Evolutionary conservation across 1,140 invertebrate genomes (phyloP), one percentile per base, ranked within the genome.

Genomic region (Lamellibrachia luymesi): DNA sequence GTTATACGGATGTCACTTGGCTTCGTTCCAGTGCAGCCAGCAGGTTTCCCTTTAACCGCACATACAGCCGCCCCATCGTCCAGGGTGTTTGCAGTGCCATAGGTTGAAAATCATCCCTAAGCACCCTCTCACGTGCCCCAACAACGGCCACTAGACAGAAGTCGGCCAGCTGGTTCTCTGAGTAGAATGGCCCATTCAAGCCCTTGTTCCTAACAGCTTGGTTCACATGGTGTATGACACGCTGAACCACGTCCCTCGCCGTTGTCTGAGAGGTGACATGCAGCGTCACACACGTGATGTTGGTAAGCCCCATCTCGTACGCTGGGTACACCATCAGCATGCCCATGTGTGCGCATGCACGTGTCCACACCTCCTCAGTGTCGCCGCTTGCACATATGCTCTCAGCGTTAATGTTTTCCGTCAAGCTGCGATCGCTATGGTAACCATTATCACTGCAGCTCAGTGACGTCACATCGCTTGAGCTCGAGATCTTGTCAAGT

Each of bases 111-210:
- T 99, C 98, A 94, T 99, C 98, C 17, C 98, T 97, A 1, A 99
- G 97, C 95, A 98, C 99, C 91, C 98, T 97, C 95, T 99, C 98
- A 13, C 98, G 96, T 0, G 98, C 98, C 2, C 98, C 98, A 91
- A 99, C 98, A 25, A 99, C 98, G 0, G 98, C 98, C 0, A 99
- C 98, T 27, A 99, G 97, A 96, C 98, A 99, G 95, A 99, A 99
- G 95, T 98, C 98, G 49, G 97, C 94, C 27, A 96, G 94, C 52
- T 96, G 94, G 0, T 97, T 97, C 27, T 96, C 96, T 0, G 97
- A 97, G 95, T 99, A 99, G 49, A 98, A 98, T 0, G 98, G 98
- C 0, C 98, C 98, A 49, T 98, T 97, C 96, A 98, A 98, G 0
- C 98, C 98, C 95, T 98, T 99, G 0, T 98, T 51, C 5, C 80